These are phyloP conservation scores for Pseudomugil tenellus DNA, from an alignment of 2,797 vertebrate species.

Conservation along the genomic window DNA sequence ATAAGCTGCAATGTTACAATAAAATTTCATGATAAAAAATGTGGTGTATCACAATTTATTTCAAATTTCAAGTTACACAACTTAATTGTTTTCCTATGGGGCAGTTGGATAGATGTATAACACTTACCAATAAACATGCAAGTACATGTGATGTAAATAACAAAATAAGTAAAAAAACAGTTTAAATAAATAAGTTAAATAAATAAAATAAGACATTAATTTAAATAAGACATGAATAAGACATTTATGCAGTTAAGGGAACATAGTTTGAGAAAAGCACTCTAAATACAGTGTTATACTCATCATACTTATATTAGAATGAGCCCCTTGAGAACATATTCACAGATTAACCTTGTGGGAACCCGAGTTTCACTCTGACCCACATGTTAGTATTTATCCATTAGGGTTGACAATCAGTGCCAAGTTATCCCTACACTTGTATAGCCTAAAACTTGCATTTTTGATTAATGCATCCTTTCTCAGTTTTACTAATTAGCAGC, in stretches of 20 bases:
- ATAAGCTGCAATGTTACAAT: too few relatives aligned
- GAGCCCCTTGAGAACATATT: conserved; percentile 11
- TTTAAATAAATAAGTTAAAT: too few relatives aligned
- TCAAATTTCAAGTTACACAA: too few relatives aligned
- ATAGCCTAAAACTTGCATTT: conserved; percentile 42
- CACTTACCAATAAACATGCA: too few relatives aligned
- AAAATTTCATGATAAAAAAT: too few relatives aligned
- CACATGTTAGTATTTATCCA: conserved; percentile 15
- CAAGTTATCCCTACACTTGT: conserved; percentile 41
- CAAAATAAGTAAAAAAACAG: too few relatives aligned
- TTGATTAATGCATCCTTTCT: conserved; percentile 62
- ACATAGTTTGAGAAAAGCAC: not conserved
- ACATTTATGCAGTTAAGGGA: too few relatives aligned
- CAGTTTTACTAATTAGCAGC: conserved; percentile 70
- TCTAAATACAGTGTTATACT: not conserved
- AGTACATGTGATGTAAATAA: too few relatives aligned
- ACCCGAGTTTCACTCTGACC: conserved; percentile 8
- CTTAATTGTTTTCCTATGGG: too few relatives aligned
- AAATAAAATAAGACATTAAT: too few relatives aligned
- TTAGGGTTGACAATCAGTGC: conserved; percentile 23
- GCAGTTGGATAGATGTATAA: too few relatives aligned
- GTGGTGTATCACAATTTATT: too few relatives aligned
- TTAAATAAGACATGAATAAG: not conserved
- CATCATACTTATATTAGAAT: conserved; percentile 15
- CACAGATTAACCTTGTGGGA: conserved; percentile 46